Conservation (phyloP, 1,140 invertebrate species). For the Drosophila melanica region DNA sequence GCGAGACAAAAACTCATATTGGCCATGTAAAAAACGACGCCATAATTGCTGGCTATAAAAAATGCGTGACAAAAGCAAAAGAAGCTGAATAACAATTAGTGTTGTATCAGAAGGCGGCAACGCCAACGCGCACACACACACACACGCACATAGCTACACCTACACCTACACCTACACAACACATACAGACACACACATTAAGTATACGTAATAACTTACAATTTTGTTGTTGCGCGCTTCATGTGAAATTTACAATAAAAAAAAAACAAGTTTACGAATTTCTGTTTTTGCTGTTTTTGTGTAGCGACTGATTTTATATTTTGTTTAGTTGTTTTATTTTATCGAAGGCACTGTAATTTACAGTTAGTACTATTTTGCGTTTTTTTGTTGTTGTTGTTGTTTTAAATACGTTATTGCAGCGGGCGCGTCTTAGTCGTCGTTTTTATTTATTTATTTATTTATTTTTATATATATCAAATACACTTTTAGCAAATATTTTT, state of each 20-base stretch:
- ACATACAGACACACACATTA: slow-evolving; percentile 5
- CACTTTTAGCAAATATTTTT: slow-evolving; percentile 71
- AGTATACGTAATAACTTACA: slow-evolving; percentile 72
- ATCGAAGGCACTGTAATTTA: slow-evolving; percentile 74
- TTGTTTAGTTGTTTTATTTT: slow-evolving; percentile 50
- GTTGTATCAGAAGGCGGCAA: slow-evolving; percentile 50
- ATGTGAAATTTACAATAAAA: slow-evolving; percentile 16
- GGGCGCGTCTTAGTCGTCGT: slow-evolving; percentile 24
- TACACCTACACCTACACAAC: not conserved
- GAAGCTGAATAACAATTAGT: slow-evolving; percentile 68
- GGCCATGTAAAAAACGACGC: slow-evolving; percentile 53
- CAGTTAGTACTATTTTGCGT: slow-evolving; percentile 67
- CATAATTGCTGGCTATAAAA: slow-evolving; percentile 64
- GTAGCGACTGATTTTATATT: slow-evolving; percentile 33
- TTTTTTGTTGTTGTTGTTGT: slow-evolving; percentile 18
- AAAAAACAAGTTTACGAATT: slow-evolving; percentile 32
- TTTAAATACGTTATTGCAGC: slow-evolving; percentile 36
- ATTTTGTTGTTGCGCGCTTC: slow-evolving; percentile 49
- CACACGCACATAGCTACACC: slow-evolving; percentile 4
- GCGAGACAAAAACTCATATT: slow-evolving; percentile 39
- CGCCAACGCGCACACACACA: slow-evolving; percentile 24
- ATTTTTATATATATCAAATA: slow-evolving; percentile 58
- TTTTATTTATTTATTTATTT: slow-evolving; percentile 12
- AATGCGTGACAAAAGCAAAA: slow-evolving; percentile 47
- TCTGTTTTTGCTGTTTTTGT: slow-evolving; percentile 33